Conservation (phyloP, 1,140 invertebrate genomes). For the Orussus abietinus region DNA sequence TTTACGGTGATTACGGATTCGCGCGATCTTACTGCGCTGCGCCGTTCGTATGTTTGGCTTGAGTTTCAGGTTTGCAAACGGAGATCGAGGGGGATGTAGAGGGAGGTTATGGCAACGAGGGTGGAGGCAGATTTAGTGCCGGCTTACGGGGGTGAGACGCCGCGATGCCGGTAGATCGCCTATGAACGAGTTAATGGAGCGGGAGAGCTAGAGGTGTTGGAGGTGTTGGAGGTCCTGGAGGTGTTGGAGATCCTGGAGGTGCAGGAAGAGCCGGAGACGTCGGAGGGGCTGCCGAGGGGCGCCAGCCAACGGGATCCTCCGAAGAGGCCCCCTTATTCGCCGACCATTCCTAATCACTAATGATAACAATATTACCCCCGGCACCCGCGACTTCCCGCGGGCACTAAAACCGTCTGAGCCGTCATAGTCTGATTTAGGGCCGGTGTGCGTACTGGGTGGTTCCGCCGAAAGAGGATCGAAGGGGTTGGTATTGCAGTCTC, state of each 20-base stretch:
- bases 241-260: no score
- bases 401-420: slow-evolving; percentile 31
- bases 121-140: slow-evolving; percentile 41
- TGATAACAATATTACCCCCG: slow-evolving; percentile 38
- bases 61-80: slow-evolving; percentile 41
- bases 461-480: not conserved
- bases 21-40: slow-evolving; percentile 31
- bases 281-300: slow-evolving; percentile 19
- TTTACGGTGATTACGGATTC: slow-evolving; percentile 47
- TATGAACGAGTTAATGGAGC: slow-evolving; percentile 52
- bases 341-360: slow-evolving; percentile 28
- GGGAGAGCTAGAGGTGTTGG: no score
- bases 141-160: slow-evolving; percentile 39
- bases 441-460: slow-evolving; percentile 7
- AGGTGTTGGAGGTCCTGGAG: no score
- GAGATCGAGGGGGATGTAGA: slow-evolving; percentile 13
- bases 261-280: no score
- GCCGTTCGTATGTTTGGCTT: slow-evolving; percentile 43
- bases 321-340: slow-evolving; percentile 3
- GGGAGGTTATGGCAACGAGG: slow-evolving; percentile 17
- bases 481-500: no score
- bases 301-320: slow-evolving; percentile 8
- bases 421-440: slow-evolving; percentile 33
- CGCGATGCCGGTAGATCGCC: slow-evolving; percentile 37
- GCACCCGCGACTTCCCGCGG: slow-evolving; percentile 16